Evolutionary conservation across 1,140 invertebrate species (phyloP), one percentile per base, ranked within the genome.

Genomic region (Parapsyche elsis): DNA sequence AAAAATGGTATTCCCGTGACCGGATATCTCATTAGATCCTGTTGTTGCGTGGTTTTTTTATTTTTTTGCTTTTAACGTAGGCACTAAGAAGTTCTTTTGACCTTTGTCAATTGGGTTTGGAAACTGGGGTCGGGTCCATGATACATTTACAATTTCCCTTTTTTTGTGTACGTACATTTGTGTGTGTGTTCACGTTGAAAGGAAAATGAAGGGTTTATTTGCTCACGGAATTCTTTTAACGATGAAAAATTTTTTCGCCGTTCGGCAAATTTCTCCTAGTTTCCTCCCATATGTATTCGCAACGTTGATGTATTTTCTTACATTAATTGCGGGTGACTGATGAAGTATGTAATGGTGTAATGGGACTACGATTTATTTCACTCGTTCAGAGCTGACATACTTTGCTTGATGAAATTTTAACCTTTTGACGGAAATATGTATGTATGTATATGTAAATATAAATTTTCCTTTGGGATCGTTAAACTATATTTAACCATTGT

Each of bases 271-370:
- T 61, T 53, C 16, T 12, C 16, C 2, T 2, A 53, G 49, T 14
- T 53, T 53, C 16, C 16, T 2, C 12, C 49, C 49, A 12, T 12
- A n/a, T 53, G 7, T 53, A 53, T 53, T 14, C 16, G 57, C 9
- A 19, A 19, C 57, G n/a, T 19, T 21, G 57, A 61, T 61, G 16
- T 61, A 61, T 61, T 61, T 16, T 61, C 57, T 16, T 61, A 19
- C 57, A 61, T 61, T 61, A 61, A 61, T 61, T 5, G 10, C 49
- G 49, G 16, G 7, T 61, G 57, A 61, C 57, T 61, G 57, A 61
- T 61, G 57, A 61, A 61, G 21, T 57, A 57, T n/a, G n/a, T 38
- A 38, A 38, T 38, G 30, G 30, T 38, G 30, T 38, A 38, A 38
- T 4, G 7, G 30, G 30, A 38, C 7, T 38, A n/a, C n/a, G n/a